Evolutionary conservation across 2,797 vertebrate genomes (phyloP).

Genomic region (Limnodromus scolopaceus): DNA sequence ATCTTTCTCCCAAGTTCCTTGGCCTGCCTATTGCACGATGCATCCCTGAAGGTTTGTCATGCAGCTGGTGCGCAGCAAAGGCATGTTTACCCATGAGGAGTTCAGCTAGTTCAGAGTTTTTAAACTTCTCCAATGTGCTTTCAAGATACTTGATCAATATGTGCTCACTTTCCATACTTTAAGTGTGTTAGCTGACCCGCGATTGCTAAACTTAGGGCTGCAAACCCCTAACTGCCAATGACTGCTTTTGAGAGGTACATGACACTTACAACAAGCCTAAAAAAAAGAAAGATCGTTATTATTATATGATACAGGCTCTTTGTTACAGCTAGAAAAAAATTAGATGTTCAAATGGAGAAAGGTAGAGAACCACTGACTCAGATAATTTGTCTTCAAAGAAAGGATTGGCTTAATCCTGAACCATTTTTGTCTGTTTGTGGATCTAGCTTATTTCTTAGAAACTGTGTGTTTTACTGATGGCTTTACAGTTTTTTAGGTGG

Average conservation of each 20-base stretch:
- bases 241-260: background rate
- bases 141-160: background rate
- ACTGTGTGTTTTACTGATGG: background rate
- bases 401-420: background rate
- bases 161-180: background rate
- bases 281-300: background rate
- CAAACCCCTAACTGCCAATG: background rate
- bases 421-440: background rate
- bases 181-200: accelerated
- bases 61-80: background rate
- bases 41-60: background rate
- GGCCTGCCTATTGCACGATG: background rate
- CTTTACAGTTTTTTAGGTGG: background rate
- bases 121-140: background rate
- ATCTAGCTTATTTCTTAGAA: background rate
- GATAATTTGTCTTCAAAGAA: background rate
- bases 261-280: background rate
- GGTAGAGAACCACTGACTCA: background rate
- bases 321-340: background rate
- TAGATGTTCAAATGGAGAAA: background rate
- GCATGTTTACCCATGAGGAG: background rate
- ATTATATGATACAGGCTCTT: background rate
- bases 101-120: background rate
- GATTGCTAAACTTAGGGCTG: background rate
- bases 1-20: background rate